Base-by-base conservation (phyloP, 2,888 invertebrate species). In the Lithophane ornitopus region DNA sequence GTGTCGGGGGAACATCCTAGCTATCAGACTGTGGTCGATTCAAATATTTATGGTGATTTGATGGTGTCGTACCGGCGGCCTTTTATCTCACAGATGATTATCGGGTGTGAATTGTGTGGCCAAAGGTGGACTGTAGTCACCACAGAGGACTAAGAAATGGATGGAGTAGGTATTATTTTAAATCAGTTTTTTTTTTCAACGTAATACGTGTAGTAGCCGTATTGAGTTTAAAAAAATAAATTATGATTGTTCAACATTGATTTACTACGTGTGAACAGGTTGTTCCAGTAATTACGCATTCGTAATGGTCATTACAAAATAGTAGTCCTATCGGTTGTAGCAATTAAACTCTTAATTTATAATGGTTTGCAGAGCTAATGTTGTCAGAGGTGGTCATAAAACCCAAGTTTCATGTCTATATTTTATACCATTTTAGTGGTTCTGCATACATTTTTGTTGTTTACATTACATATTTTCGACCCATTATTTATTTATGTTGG, bases 41-140 rank as follows among this genome's bases (percentile, higher is more conserved):
- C 74, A 78, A 82, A 82, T 79, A 86, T 87, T 88, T 90, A 89
- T 86, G 90, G 89, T 90, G 91, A 92, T 93, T 93, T 91, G 89
- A 90, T 90, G 90, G 90, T 90, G 90, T 91, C 88, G 90, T 89
- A 89, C 89, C 89, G 90, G 88, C 90, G 91, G 92, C 91, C 90
- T 90, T 93, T 92, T 94, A 95, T 95, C 94, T 93, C 90, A 87
- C 89, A 93, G 94, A 94, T 93, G 92, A 95, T 95, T 94, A 96
- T 95, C 94, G 92, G 94, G 95, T 96, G 96, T 95, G 94, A 95
- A 96, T 95, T 94, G 95, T 91, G 90, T 88, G 89, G 88, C 85
- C 91, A 91, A 90, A 94, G 90, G 89, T 92, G 91, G 92, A 92
- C 90, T 91, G 89, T 85, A 88, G 89, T 92, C 90, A 92, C 92